Evolutionary conservation across 2,888 invertebrate genomes (phyloP).

Genomic region (Rhagophthalmus giganteus): DNA sequence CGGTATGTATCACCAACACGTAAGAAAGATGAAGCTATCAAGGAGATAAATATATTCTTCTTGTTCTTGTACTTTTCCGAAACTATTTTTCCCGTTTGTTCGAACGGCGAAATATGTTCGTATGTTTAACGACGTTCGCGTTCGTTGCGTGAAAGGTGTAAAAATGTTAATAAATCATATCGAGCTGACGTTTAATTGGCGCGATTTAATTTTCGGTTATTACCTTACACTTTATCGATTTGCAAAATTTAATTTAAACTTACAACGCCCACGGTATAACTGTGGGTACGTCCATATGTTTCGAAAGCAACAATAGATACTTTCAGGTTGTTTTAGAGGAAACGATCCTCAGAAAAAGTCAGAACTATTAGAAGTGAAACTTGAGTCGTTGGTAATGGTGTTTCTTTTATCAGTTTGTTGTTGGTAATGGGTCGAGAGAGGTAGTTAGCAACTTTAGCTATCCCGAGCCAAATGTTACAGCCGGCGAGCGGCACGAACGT

Average conservation of each 20-base stretch:
- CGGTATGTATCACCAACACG: conserved; percentile 46
- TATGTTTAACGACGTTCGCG: too few relatives aligned
- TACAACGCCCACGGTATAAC: too few relatives aligned
- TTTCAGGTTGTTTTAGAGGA: conserved; percentile 22
- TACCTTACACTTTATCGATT: too few relatives aligned
- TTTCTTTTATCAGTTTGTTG: conserved; percentile 43
- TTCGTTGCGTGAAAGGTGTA: too few relatives aligned
- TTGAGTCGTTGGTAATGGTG: conserved; percentile 30
- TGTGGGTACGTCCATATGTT: too few relatives aligned
- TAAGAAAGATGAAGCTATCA: conserved; percentile 51
- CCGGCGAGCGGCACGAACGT: conserved; percentile 44
- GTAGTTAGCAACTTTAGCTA: conserved; percentile 49
- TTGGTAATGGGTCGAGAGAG: conserved; percentile 46
- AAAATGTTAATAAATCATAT: too few relatives aligned
- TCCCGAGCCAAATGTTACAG: conserved; percentile 41
- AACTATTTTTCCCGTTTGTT: conserved; percentile 9
- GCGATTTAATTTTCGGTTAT: too few relatives aligned
- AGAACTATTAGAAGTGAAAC: conserved; percentile 32
- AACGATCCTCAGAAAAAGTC: conserved; percentile 28
- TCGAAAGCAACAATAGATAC: conserved; percentile 24
- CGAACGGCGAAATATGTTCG: not conserved
- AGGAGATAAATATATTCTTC: conserved; percentile 48
- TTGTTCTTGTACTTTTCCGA: conserved; percentile 33
- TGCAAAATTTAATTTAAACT: too few relatives aligned
- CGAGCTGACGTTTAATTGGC: too few relatives aligned